These are phyloP conservation scores for Drosophila leonis DNA, from an alignment of 2,888 invertebrate genomes.

Conservation along the genomic window DNA sequence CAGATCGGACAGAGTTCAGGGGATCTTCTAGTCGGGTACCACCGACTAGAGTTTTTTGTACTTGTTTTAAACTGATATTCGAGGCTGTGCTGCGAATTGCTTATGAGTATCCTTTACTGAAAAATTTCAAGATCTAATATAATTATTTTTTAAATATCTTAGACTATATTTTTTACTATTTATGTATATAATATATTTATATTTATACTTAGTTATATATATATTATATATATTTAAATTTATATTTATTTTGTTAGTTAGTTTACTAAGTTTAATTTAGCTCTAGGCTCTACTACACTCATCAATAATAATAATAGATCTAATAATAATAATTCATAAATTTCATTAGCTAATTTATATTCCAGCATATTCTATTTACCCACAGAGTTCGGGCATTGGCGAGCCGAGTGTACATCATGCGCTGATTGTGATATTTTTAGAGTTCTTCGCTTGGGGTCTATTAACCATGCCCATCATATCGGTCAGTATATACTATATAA, in stretches of 20 bases:
- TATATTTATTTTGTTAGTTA: not conserved
- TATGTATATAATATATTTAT: not conserved
- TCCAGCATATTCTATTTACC: slow-evolving; percentile 57
- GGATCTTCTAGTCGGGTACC: no score
- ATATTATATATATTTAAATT: not conserved
- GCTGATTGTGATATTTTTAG: slow-evolving; percentile 99
- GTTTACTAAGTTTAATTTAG: not conserved
- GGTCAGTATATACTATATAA: slow-evolving; percentile 66
- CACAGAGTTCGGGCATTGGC: slow-evolving; percentile 94
- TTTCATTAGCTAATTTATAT: slow-evolving; percentile 3
- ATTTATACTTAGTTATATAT: not conserved
- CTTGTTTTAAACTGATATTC: no score
- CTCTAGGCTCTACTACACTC: no score
- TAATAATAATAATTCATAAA: not conserved
- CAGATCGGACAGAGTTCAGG: no score
- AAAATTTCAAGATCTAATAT: not conserved
- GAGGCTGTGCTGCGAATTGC: not conserved
- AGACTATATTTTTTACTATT: not conserved
- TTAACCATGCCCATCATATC: slow-evolving; percentile 98
- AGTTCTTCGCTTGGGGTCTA: slow-evolving; percentile 99
- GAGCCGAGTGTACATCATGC: slow-evolving; percentile 99
- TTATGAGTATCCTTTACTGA: not conserved
- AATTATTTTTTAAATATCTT: not conserved
- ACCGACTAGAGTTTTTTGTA: no score
- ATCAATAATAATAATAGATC: not conserved